Evolutionary conservation across 2,888 invertebrate species (phyloP), one percentile per base, ranked within the genome.

Genomic region (Thymelicus sylvestris): DNA sequence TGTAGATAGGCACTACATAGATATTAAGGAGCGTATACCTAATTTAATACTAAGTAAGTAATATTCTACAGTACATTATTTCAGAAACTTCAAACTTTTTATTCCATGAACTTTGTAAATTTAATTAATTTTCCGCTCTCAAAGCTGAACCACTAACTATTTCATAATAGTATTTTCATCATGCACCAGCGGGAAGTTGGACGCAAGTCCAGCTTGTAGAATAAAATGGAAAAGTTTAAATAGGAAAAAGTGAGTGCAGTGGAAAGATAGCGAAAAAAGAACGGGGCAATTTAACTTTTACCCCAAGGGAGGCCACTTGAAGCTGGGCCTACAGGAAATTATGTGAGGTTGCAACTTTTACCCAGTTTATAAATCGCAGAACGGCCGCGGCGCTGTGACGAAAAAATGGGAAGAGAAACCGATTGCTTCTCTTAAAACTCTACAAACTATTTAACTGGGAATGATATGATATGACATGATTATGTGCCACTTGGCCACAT

Each of bases 151-250:
- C 47, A 39, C 60, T 48, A 55, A 61, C 39, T 66, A 67, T 71
- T 74, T 78, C 77, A 75, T 75, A 76, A 76, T 74, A 73, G 71
- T 73, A 74, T 80, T 81, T 79, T 80, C 78, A 81, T 81, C 78
- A 78, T 73, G 72, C 74, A 71, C 74, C 71, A 74, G 70, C 73
- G 79, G 78, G 81, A 84, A 86, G 77, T 80, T 79, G 74, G 77
- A 81, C 82, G 67, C 76, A 77, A 76, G 75, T 75, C 72, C 81
- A 83, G 82, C 84, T 83, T 86, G 85, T 84, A 84, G 87, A 91
- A 91, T 87, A 90, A 91, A 92, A 89, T 84, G 87, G 80, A 82
- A 91, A 93, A 92, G 89, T 92, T 93, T 91, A 91, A 91, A 93
- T 91, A 89, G 89, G 90, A 91, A 92, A 92, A 92, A 91, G 88